Conservation (phyloP, 2,797 vertebrate species). For the Glossophaga mutica region DNA sequence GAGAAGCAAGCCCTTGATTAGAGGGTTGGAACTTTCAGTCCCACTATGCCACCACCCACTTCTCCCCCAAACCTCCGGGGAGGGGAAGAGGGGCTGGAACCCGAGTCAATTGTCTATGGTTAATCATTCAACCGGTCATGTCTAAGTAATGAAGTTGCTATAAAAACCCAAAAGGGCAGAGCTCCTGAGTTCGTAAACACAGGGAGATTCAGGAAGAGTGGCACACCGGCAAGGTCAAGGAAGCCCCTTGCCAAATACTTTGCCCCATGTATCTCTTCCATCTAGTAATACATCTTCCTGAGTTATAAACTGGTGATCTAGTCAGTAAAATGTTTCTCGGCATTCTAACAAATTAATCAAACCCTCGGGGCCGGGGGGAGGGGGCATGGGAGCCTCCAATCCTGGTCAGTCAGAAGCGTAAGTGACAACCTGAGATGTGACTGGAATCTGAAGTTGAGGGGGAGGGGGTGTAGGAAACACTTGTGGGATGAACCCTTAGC, state of each 20-base stretch:
- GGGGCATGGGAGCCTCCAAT: background rate
- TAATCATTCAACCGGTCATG: background rate
- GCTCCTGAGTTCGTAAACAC: background rate
- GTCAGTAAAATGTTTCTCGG: background rate
- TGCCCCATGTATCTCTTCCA: background rate
- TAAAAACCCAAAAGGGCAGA: background rate
- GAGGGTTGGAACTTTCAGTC: background rate
- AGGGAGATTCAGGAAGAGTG: background rate
- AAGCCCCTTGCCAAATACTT: background rate
- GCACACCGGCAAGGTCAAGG: no score
- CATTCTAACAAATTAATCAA: background rate
- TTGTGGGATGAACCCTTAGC: background rate
- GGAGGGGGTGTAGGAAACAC: no score
- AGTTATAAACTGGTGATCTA: background rate
- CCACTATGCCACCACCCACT: background rate
- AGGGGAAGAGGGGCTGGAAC: background rate
- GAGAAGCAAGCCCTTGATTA: background rate
- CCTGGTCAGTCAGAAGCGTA: background rate
- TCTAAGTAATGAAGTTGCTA: background rate
- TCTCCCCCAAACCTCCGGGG: background rate
- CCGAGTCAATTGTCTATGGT: background rate
- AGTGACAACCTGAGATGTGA: background rate
- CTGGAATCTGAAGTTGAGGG: background rate
- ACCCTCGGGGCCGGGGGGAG: background rate
- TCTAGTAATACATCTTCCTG: background rate